phyloP scores from a whole-genome alignment of 1,140 invertebrate species.

The Papilio dardanus region DNA sequence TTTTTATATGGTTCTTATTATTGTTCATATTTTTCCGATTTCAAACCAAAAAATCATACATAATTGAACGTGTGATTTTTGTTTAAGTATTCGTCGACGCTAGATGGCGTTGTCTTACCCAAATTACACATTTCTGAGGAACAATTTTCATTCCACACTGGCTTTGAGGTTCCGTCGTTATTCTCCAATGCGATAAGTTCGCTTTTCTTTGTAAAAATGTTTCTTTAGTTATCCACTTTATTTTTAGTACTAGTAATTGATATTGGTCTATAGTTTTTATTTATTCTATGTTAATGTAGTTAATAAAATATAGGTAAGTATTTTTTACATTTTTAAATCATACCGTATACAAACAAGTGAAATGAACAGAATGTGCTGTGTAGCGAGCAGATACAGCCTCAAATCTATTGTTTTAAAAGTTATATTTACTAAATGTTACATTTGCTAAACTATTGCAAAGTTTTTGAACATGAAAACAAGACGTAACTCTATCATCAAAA shows the following conservation, averaged over 20 bases:
- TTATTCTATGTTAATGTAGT: background rate
- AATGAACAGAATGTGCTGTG: background rate
- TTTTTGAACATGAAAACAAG: background rate
- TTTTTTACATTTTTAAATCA: slow-evolving; percentile 11
- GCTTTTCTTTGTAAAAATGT: background rate
- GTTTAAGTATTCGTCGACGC: background rate
- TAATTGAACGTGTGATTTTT: background rate
- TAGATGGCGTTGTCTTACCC: background rate
- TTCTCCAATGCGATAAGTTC: too few relatives aligned
- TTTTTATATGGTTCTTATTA: slow-evolving; percentile 5
- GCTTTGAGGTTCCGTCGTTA: too few relatives aligned
- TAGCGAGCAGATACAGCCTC: background rate
- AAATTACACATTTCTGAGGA: background rate
- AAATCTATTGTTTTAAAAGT: slow-evolving; percentile 15
- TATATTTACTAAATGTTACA: background rate
- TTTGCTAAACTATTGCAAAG: background rate
- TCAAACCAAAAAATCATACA: background rate
- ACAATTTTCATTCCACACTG: too few relatives aligned
- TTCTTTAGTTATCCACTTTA: background rate
- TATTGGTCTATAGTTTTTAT: background rate
- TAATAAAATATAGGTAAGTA: background rate
- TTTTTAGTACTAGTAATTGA: background rate
- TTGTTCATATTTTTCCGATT: background rate
- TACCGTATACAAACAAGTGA: background rate
- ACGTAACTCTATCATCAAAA: background rate